Evolutionary conservation across 1,140 invertebrate species (phyloP).

Genomic region (Bathynomus jamesi): DNA sequence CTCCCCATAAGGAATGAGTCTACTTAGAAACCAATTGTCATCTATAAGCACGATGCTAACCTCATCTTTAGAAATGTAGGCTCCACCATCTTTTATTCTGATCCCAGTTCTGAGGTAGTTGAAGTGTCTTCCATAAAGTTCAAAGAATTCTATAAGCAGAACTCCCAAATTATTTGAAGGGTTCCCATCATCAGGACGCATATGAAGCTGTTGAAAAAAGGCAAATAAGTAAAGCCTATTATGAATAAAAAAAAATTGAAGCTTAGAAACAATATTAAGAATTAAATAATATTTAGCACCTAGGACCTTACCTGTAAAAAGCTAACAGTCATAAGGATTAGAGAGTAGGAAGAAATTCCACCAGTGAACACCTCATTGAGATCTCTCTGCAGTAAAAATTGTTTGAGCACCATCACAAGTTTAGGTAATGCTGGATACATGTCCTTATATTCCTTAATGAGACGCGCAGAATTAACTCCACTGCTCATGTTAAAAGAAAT

Average conservation of each 20-base stretch:
- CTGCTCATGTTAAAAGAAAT: slow-evolving; percentile 98
- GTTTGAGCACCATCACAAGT: slow-evolving; percentile 92
- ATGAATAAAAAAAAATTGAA: too few relatives aligned
- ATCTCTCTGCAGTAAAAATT: slow-evolving; percentile 92
- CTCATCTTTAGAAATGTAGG: slow-evolving; percentile 91
- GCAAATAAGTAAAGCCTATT: too few relatives aligned
- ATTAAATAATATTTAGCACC: slow-evolving; percentile 21
- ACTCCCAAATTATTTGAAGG: slow-evolving; percentile 70
- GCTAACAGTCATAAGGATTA: slow-evolving; percentile 96
- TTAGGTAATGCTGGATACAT: slow-evolving; percentile 81
- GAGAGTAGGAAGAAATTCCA: slow-evolving; percentile 95
- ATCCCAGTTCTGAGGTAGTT: slow-evolving; percentile 95
- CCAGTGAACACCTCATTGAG: slow-evolving; percentile 98
- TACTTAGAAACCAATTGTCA: too few relatives aligned
- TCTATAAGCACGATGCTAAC: slow-evolving; percentile 44
- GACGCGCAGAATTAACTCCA: slow-evolving; percentile 86
- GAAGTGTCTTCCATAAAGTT: slow-evolving; percentile 92
- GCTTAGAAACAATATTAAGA: not conserved
- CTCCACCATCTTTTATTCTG: slow-evolving; percentile 83
- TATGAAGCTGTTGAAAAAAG: too few relatives aligned
- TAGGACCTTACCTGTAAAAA: slow-evolving; percentile 73
- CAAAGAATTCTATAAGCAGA: slow-evolving; percentile 93
- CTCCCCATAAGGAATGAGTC: too few relatives aligned
- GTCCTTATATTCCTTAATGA: slow-evolving; percentile 77
- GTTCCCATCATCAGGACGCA: not conserved